Base-by-base conservation (phyloP, 64 coral and sea anemone species). In the Montipora foliosa region DNA sequence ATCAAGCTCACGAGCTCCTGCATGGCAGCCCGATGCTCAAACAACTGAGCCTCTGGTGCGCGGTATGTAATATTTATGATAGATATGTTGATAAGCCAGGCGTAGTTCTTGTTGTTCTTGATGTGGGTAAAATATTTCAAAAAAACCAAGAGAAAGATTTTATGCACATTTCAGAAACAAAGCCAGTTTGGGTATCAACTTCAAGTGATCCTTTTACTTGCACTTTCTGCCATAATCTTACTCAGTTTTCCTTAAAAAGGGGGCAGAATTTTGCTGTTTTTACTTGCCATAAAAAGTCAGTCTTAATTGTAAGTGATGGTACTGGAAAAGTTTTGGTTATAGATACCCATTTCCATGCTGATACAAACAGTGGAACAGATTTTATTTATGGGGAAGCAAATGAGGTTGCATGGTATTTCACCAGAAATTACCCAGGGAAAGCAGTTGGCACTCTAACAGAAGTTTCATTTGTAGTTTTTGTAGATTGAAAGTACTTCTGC, bases 291-390 rank as follows among this genome's bases (percentile, higher is more conserved):
- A 47, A 47, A 47, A 77, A 77, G 75, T 77, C 75, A 77, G 75
- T 77, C 29, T 77, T 77, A 16, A 77, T 77, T 77, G 75, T 77
- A 9, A 77, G 75, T 77, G 75, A 77, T 47, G 75, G 75, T 4
- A 77, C 75, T 47, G 75, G 74, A 45, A 76, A 76, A 5, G 29
- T 77, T 14, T 77, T 79, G 76, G 76, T 79, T 48, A 79, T 52
- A 79, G 76, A 79, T 79, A 79, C 76, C 76, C 76, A 79, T 52
- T 79, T 79, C 46, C 76, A 79, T 52, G 76, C 76, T 79, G 44
- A 79, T 79, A 79, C 76, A 79, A 79, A 79, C 76, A 79, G 76
- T 79, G 76, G 47, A 49, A 52, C 76, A 79, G 22, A 79, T 49
- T 79, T 79, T 14, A 49, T 49, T 79, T 79, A 79, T 79, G 47